A percentile compares a stretch with the other conserved stretches of the same genome.
Evolutionary conservation across 2,797 vertebrate genomes (phyloP).

Genomic region (Coccyzus lansbergi): DNA sequence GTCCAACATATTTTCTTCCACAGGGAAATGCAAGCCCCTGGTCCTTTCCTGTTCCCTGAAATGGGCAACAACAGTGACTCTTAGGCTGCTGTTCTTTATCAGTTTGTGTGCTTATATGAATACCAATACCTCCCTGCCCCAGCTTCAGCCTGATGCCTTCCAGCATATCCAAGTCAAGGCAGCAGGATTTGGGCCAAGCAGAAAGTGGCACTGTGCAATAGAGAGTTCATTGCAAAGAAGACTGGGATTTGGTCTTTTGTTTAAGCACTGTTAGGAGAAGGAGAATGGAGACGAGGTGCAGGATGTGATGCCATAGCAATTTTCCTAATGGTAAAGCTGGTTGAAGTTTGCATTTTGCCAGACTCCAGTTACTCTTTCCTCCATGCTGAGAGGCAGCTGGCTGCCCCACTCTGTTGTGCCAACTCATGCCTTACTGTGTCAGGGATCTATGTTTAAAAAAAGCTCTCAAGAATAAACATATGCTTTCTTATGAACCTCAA

Average conservation of each 20-base stretch:
- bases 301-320: not conserved
- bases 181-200: not conserved
- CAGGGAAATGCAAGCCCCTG: not conserved
- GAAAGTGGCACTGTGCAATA: not conserved
- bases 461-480: not conserved
- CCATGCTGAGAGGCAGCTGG: not conserved
- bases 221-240: not conserved
- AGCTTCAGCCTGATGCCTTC: rapidly evolving
- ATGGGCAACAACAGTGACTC: not conserved
- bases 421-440: not conserved
- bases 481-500: not conserved
- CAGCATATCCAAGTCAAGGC: not conserved
- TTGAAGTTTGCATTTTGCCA: not conserved
- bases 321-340: constrained; percentile 18
- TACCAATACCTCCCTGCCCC: not conserved
- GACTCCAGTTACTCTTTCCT: not conserved
- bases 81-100: not conserved
- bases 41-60: not conserved
- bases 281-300: not conserved
- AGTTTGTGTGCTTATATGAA: rapidly evolving
- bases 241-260: not conserved
- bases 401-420: not conserved
- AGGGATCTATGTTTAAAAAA: not conserved
- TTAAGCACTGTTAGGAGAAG: not conserved
- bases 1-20: not conserved